Conservation (phyloP, 2,888 invertebrate species). For the Pyrochroa serraticornis region DNA sequence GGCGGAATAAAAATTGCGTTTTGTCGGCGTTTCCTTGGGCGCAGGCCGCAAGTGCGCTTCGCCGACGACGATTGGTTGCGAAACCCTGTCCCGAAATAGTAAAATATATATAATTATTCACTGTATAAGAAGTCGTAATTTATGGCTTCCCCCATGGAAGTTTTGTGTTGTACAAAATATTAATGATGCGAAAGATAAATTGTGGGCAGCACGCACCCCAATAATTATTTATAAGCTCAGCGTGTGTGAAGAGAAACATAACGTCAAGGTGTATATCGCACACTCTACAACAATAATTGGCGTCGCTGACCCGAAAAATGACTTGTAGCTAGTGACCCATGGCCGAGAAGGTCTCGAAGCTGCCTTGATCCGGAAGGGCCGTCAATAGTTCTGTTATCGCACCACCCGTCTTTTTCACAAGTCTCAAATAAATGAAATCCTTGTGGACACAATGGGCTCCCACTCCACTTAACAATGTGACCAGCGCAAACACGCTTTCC, state of each 20-base stretch:
- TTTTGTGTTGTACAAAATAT: slow-evolving; percentile 27
- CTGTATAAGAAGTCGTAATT: slow-evolving; percentile 26
- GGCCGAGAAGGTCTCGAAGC: slow-evolving; percentile 15
- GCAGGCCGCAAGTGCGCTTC: too few relatives aligned
- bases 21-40: too few relatives aligned
- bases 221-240: slow-evolving; percentile 28
- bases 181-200: slow-evolving; percentile 30
- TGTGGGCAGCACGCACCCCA: slow-evolving; percentile 27
- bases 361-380: slow-evolving; percentile 27
- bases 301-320: slow-evolving; percentile 42
- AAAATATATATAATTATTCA: slow-evolving; percentile 23
- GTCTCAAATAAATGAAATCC: slow-evolving; percentile 49
- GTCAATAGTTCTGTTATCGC: slow-evolving; percentile 40
- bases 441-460: slow-evolving; percentile 43
- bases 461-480: slow-evolving; percentile 9
- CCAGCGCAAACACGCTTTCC: background rate
- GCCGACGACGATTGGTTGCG: background rate
- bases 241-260: slow-evolving; percentile 7
- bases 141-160: slow-evolving; percentile 26
- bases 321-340: slow-evolving; percentile 42
- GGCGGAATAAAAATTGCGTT: too few relatives aligned
- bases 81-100: slow-evolving; percentile 1
- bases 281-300: slow-evolving; percentile 25
- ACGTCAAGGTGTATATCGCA: slow-evolving; percentile 9
- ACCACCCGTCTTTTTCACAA: slow-evolving; percentile 40